A percentile compares a stretch with the other conserved stretches of the same genome.
phyloP scores from a whole-genome alignment of 1,140 invertebrate genomes.

The Brachionus plicatilis region DNA sequence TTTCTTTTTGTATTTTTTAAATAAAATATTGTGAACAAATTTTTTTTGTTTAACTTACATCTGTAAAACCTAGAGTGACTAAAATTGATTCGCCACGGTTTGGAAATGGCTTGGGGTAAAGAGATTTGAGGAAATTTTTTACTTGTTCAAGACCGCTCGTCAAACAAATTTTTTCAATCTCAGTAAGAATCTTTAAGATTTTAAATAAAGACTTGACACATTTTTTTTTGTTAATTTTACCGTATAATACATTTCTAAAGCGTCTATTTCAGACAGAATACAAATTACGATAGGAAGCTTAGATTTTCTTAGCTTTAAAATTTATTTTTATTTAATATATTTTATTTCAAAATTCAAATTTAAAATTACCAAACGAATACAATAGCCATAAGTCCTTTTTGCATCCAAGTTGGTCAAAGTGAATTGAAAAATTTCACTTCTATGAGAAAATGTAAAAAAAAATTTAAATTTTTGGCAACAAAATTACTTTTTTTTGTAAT shows the following conservation, averaged over 20 bases:
- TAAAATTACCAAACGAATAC: slow-evolving; percentile 19
- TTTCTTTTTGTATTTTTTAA: not conserved
- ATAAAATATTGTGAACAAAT: not conserved
- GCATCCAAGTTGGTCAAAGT: slow-evolving; percentile 36
- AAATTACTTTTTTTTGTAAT: slow-evolving; percentile 12
- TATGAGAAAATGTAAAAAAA: not conserved
- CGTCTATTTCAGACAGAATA: slow-evolving; percentile 21
- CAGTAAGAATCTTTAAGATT: not conserved
- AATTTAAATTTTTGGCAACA: not conserved
- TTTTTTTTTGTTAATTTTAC: not conserved
- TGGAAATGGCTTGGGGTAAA: slow-evolving; percentile 7
- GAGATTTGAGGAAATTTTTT: not conserved
- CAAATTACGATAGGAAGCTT: slow-evolving; percentile 32
- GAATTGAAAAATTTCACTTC: slow-evolving; percentile 33
- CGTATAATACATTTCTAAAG: slow-evolving; percentile 37
- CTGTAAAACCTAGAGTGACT: not conserved
- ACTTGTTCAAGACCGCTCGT: not conserved
- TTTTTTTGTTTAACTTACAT: not conserved
- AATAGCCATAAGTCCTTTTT: slow-evolving; percentile 31
- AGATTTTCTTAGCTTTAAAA: slow-evolving; percentile 3
- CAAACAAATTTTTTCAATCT: not conserved
- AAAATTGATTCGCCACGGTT: not conserved
- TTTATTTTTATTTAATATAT: not conserved
- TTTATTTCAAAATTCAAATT: not conserved
- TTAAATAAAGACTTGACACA: not conserved